Percentiles rank a stretch among this genome's conserved stretches.
phyloP scores from a whole-genome alignment of 2,888 invertebrate genomes.

The Yponomeuta evonymella region DNA sequence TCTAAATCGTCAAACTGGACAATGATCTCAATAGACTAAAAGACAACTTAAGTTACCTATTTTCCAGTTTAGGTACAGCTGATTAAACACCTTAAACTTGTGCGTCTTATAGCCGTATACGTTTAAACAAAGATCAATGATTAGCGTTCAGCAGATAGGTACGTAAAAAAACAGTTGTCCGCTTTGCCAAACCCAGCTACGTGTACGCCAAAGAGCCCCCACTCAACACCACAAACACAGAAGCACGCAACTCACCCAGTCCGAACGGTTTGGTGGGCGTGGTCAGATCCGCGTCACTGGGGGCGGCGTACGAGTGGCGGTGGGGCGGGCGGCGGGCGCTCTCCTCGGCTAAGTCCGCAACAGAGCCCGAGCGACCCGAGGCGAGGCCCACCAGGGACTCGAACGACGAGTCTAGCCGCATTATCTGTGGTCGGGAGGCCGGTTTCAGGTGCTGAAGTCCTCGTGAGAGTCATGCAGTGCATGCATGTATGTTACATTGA shows the following conservation, averaged over 20 bases:
- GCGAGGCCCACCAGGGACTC: slow-evolving; percentile 83
- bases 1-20: too few species aligned
- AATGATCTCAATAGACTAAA: too few species aligned
- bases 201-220: not conserved
- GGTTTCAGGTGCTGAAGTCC: not conserved
- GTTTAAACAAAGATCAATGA: too few species aligned
- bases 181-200: not conserved
- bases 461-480: too few species aligned
- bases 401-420: slow-evolving; percentile 87
- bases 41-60: too few species aligned
- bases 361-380: slow-evolving; percentile 86
- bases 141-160: too few species aligned
- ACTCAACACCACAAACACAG: not conserved
- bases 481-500: too few species aligned
- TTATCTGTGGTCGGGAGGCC: slow-evolving; percentile 72
- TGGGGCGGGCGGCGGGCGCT: slow-evolving; percentile 48
- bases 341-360: slow-evolving; percentile 87
- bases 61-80: too few species aligned
- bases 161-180: too few species aligned
- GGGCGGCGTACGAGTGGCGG: slow-evolving; percentile 77
- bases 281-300: slow-evolving; percentile 70
- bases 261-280: slow-evolving; percentile 87
- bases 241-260: slow-evolving; percentile 79
- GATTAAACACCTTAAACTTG: too few species aligned
- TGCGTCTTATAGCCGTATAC: too few species aligned